Percentiles rank a stretch among this genome's conserved stretches.
These are phyloP conservation scores for Aphis gossypii DNA, from an alignment of 1,140 invertebrate genomes.

Conservation along the genomic window DNA sequence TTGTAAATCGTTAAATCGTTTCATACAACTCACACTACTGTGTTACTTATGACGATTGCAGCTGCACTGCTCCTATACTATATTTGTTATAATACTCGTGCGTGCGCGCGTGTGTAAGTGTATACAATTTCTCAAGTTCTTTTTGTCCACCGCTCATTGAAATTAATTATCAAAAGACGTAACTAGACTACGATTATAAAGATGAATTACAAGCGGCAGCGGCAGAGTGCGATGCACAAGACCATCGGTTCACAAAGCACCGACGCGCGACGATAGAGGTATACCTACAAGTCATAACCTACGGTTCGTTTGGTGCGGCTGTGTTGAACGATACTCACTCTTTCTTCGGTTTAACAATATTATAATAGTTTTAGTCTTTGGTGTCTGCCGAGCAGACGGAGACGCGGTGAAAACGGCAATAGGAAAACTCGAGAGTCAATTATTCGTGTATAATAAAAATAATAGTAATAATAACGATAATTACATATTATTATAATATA, in stretches of 20 bases:
- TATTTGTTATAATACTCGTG: neutral
- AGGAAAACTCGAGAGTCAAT: neutral
- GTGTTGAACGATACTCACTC: neutral
- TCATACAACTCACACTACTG: neutral
- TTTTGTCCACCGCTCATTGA: neutral
- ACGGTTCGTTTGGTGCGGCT: neutral
- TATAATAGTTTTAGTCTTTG: neutral
- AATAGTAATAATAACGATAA: neutral
- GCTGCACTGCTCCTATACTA: neutral
- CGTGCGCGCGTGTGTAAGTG: neutral
- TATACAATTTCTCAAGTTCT: neutral
- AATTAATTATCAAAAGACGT: slow-evolving; percentile 15
- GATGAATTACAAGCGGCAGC: neutral
- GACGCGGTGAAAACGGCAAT: neutral
- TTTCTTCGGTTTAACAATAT: neutral
- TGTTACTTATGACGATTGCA: neutral
- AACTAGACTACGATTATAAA: neutral
- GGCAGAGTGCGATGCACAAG: neutral
- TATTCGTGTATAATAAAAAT: neutral
- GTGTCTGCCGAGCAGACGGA: neutral
- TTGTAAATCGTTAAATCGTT: neutral
- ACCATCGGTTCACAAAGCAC: neutral
- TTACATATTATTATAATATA: neutral
- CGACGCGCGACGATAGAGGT: neutral
- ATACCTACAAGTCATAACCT: neutral